Evolutionary conservation across 2,888 invertebrate genomes (phyloP).

Genomic region (Xylota segnis): DNA sequence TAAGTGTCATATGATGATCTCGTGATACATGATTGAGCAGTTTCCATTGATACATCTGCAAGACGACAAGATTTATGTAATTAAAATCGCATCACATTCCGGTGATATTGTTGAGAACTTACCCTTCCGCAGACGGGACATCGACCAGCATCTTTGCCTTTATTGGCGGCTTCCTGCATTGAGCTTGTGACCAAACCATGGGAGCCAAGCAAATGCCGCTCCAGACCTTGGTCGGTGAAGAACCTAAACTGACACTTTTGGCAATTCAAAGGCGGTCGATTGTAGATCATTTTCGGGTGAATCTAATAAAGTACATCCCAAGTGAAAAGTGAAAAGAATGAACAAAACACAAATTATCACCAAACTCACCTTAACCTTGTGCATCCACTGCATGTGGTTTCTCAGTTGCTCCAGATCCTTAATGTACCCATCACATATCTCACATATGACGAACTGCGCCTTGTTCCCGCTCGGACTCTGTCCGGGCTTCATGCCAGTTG

Average conservation of each 20-base stretch:
- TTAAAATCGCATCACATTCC: background rate
- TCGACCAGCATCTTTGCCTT: conserved; percentile 96
- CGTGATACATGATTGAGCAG: conserved; percentile 95
- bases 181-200: conserved; percentile 98
- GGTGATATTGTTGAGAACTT: conserved; percentile 80
- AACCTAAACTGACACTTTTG: conserved; percentile 98
- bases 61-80: too few relatives aligned
- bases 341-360: background rate
- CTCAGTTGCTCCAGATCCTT: conserved; percentile 97
- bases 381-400: conserved; percentile 99
- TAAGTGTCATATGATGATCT: conserved; percentile 95
- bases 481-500: conserved; percentile 85
- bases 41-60: conserved; percentile 96
- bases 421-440: conserved; percentile 98
- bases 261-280: conserved; percentile 96
- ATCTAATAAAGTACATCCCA: conserved; percentile 85
- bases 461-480: conserved; percentile 86
- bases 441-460: conserved; percentile 96
- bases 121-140: conserved; percentile 98
- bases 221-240: conserved; percentile 98
- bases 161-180: conserved; percentile 98
- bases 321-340: background rate
- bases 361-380: conserved; percentile 91
- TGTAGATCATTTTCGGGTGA: conserved; percentile 98
- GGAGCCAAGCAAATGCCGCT: conserved; percentile 96